Conservation (phyloP, 2,888 invertebrate species). For the Keiferia lycopersicella region DNA sequence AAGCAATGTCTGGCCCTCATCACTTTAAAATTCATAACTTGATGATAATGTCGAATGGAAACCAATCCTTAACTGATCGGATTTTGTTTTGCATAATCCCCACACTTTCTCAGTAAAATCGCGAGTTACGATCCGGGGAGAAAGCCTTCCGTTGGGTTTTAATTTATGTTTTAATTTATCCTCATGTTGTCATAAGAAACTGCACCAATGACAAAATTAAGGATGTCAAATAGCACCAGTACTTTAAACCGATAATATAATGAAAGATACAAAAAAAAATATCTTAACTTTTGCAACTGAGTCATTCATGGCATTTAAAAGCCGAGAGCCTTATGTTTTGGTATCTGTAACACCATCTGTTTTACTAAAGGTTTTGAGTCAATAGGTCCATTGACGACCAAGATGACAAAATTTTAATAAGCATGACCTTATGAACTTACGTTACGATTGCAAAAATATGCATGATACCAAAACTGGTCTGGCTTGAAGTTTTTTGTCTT, state of each 20-base stretch:
- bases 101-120: constrained; percentile 20
- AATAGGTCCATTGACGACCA: not conserved
- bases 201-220: not conserved
- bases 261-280: not conserved
- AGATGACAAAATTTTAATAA: constrained; percentile 10
- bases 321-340: not conserved
- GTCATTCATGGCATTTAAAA: not conserved
- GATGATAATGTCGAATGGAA: not conserved
- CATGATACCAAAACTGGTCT: not conserved
- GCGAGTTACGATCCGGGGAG: constrained; percentile 13
- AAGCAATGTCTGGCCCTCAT: too few relatives aligned
- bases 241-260: too few relatives aligned
- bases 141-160: constrained; percentile 11
- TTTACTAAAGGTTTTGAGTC: not conserved
- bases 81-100: constrained; percentile 1
- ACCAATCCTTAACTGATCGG: not conserved
- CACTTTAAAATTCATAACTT: too few relatives aligned
- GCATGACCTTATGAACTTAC: constrained; percentile 9
- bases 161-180: not conserved
- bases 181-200: not conserved
- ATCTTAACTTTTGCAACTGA: not conserved
- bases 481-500: too few relatives aligned
- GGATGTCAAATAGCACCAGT: too few relatives aligned
- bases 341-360: constrained; percentile 17
- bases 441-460: not conserved